Percentiles rank a stretch among this genome's conserved stretches.
Conservation (phyloP, 2,797 vertebrate genomes). For the Vespertilio murinus region DNA sequence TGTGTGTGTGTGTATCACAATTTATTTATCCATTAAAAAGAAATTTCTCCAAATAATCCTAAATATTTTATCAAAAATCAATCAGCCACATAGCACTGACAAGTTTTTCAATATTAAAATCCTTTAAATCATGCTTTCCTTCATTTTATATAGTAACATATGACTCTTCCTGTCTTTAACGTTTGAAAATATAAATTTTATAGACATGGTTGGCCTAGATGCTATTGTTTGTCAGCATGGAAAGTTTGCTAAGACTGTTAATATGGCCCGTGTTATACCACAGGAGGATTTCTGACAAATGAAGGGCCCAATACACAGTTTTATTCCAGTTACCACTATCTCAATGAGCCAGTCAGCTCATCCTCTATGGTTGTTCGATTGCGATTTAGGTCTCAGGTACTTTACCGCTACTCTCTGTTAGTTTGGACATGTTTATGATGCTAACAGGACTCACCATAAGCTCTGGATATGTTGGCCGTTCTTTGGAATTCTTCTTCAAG, state of each 20-base stretch:
- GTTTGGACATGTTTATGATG: neutral
- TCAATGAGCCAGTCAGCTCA: neutral
- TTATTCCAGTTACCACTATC: neutral
- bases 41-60: neutral
- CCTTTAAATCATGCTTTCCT: neutral
- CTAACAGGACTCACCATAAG: slow-evolving; percentile 92
- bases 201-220: neutral
- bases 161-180: neutral
- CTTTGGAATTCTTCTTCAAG: slow-evolving; percentile 99
- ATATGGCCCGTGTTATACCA: neutral
- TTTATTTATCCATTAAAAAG: neutral
- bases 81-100: neutral
- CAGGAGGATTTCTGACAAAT: neutral
- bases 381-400: neutral
- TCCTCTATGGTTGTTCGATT: neutral
- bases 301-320: neutral
- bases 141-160: neutral
- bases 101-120: neutral
- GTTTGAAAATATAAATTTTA: neutral
- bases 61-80: neutral
- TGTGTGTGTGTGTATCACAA: too few relatives aligned
- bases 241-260: neutral
- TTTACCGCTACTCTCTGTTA: neutral
- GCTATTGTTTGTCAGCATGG: neutral
- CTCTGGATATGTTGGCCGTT: slow-evolving; percentile 96